phyloP scores from a whole-genome alignment of 2,888 invertebrate genomes.

The Meghimatium bilineatum region DNA sequence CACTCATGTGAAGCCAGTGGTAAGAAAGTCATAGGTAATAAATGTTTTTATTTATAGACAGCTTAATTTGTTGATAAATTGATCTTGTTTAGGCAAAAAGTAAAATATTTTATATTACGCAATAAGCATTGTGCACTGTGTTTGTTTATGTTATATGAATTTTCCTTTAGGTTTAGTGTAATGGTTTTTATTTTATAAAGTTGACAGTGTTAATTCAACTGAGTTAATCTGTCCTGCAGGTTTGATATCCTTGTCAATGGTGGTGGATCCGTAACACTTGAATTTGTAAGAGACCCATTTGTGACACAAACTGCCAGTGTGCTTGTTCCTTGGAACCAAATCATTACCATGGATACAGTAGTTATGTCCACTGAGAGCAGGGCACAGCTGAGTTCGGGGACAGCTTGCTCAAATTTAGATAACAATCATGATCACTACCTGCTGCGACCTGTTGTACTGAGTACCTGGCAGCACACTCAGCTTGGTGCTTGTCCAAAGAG shows the following conservation, averaged over 20 bases:
- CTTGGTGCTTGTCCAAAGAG: conserved; percentile 76
- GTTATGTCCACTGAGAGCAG: conserved; percentile 75
- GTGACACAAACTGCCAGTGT: conserved; percentile 79
- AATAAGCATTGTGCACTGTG: too few species aligned
- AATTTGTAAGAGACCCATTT: conserved; percentile 97
- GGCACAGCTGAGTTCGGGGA: conserved; percentile 59
- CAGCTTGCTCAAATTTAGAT: conserved; percentile 39
- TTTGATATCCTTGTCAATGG: conserved; percentile 99
- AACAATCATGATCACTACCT: conserved; percentile 72
- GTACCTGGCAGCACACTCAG: conserved; percentile 77
- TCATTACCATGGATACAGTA: conserved; percentile 81
- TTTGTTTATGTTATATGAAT: not conserved
- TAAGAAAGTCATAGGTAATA: too few species aligned
- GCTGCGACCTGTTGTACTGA: conserved; percentile 73
- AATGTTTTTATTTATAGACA: too few species aligned
- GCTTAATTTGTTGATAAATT: too few species aligned
- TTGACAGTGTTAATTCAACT: too few species aligned
- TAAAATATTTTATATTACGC: too few species aligned
- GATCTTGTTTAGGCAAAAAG: too few species aligned
- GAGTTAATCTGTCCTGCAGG: conserved; percentile 80
- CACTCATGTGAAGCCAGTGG: too few species aligned
- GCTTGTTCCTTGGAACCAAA: conserved; percentile 94
- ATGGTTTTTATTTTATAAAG: too few species aligned
- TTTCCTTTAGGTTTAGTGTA: not conserved
- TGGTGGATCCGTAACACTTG: conserved; percentile 96